phyloP scores from a whole-genome alignment of 2,888 invertebrate species.

The Anarsia innoxiella region DNA sequence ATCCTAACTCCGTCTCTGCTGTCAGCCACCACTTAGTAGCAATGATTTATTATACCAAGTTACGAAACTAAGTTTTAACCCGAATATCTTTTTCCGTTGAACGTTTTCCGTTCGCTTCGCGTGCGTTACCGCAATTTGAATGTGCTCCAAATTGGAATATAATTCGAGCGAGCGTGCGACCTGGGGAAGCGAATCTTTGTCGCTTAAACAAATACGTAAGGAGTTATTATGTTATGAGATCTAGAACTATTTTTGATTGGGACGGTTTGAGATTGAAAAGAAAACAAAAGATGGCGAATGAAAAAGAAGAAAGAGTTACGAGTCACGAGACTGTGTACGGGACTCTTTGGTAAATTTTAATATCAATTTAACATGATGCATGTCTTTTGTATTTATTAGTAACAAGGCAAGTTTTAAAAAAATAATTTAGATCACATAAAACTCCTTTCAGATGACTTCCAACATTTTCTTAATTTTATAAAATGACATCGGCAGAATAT shows the following conservation, averaged over 20 bases:
- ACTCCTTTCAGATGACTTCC: too few species aligned
- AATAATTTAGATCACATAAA: too few species aligned
- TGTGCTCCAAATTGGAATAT: conserved; percentile 73
- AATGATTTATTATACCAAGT: conserved; percentile 66
- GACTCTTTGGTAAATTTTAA: conserved; percentile 2
- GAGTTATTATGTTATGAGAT: too few species aligned
- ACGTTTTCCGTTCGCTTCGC: conserved; percentile 63
- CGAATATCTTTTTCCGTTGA: conserved; percentile 54
- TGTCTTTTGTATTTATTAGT: too few species aligned
- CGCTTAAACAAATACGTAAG: conserved; percentile 9
- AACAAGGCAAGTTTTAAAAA: too few species aligned
- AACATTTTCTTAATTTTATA: too few species aligned
- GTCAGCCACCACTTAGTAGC: conserved; percentile 29
- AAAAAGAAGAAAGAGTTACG: too few species aligned
- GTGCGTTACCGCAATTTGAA: conserved; percentile 70
- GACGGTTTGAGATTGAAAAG: too few species aligned
- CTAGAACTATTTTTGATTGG: too few species aligned
- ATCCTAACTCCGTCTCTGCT: conserved; percentile 2
- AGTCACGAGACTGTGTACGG: not conserved
- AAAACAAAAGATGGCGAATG: too few species aligned
- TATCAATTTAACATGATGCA: too few species aligned
- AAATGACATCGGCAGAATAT: too few species aligned
- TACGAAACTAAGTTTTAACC: conserved; percentile 45
- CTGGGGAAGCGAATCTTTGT: conserved; percentile 20
- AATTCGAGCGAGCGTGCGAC: conserved; percentile 46